Percentiles rank a stretch among this genome's conserved stretches.
Conservation (phyloP, 2,113 vertebrate species). For the Gymnarchus niloticus region DNA sequence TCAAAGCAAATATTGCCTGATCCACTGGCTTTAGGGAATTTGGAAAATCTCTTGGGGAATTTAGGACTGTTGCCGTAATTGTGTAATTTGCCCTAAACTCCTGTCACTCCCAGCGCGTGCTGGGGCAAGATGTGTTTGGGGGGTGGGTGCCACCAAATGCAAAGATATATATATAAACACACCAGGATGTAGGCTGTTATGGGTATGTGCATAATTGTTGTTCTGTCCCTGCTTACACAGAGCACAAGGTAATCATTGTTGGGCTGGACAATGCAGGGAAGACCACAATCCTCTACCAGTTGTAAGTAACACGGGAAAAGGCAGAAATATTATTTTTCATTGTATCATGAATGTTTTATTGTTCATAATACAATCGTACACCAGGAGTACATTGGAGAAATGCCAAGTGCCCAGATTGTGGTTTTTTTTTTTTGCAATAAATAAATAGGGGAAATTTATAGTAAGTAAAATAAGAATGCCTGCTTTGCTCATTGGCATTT, state of each 20-base stretch:
- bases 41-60: neutral
- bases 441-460: too few species aligned
- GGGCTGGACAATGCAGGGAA: conserved; percentile 79
- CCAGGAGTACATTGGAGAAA: neutral
- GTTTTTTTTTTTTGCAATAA: too few species aligned
- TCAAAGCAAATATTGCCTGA: neutral
- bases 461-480: too few species aligned
- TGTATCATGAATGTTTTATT: neutral
- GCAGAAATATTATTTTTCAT: neutral
- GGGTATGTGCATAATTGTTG: neutral
- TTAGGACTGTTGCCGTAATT: neutral
- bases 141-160: neutral
- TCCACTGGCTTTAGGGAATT: neutral
- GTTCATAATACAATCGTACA: neutral
- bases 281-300: conserved; percentile 77
- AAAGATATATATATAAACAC: neutral
- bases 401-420: neutral
- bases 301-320: conserved; percentile 57
- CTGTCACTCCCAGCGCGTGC: too few species aligned
- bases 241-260: conserved; percentile 77
- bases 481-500: neutral
- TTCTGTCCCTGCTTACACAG: conserved; percentile 44
- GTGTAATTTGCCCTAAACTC: neutral
- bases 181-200: neutral
- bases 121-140: neutral